Base-by-base conservation (phyloP, 1,140 invertebrate species). In the Lysiphlebus fabarum region DNA sequence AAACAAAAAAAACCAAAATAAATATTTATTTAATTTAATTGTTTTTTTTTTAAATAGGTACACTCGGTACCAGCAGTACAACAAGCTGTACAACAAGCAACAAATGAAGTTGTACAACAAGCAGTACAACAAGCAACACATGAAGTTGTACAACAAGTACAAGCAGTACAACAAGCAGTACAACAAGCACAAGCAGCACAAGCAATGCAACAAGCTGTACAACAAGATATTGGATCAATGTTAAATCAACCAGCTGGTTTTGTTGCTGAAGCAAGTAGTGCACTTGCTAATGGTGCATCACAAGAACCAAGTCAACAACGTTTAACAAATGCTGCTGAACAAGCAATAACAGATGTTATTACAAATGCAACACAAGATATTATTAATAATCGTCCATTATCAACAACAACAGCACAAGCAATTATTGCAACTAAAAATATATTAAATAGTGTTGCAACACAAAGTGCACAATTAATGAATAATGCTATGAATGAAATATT, bases 121-220 rank as follows among this genome's bases (percentile, higher is more conserved):
- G 83, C 83, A 0, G 83, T 85, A 6, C 82, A 82, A 56, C 75
- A 78, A 53, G 70, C 70, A 1, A 73, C 70, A 4, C 70, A 73
- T 11, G 71, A 70, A 51, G 71, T 71, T 5, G 62, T 66, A 9
- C 62, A 66, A 37, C 71, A 73, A 63, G 77, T 80, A 0, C 83
- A 84, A 67, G 81, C 82, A 11, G 84, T 85, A 4, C 82, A 83
- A 57, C 83, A 85, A 64, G 83, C 84, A 60, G 84, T 85, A 59
- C 82, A 84, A 58, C 79, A 80, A 9, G 77, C 78, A 0, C 77
- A 77, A 49, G 77, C 79, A 0, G 82, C 80, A 17, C 76, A 80
- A 49, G 78, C 70, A 1, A 75, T 80, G 72, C 76, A 79, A 36
- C 75, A 80, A 33, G 78, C 76, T 4, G 76, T 79, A 5, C 77